phyloP scores from a whole-genome alignment of 2,797 vertebrate genomes.

The Euthynnus affinis region DNA sequence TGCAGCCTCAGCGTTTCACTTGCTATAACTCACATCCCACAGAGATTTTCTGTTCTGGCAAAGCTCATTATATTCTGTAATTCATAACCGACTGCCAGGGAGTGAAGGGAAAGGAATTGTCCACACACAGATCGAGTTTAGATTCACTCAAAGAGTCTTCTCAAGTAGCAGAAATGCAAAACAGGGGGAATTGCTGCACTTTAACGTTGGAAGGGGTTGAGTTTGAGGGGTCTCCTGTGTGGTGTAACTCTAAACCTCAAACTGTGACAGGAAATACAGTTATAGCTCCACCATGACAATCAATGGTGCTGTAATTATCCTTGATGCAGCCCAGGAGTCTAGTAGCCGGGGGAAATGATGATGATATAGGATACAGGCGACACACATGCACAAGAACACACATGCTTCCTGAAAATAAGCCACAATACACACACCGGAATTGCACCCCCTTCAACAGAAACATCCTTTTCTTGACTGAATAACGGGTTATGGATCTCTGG shows the following conservation, averaged over 20 bases:
- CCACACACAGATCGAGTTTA: conserved; percentile 47
- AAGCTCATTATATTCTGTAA: conserved; percentile 32
- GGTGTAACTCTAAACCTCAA: conserved; percentile 65
- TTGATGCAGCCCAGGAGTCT: conserved; percentile 58
- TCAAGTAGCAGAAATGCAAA: conserved; percentile 52
- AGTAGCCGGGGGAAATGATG: conserved; percentile 37
- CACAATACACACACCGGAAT: conserved; percentile 11
- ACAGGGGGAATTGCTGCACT: conserved; percentile 42
- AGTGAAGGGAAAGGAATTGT: conserved; percentile 36
- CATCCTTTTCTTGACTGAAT: conserved; percentile 40
- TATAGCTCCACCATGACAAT: conserved; percentile 68
- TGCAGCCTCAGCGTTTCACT: conserved; percentile 62
- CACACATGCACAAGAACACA: conserved; percentile 1
- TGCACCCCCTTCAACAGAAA: conserved; percentile 16
- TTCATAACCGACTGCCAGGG: conserved; percentile 26
- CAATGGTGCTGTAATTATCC: conserved; percentile 63
- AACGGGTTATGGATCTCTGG: conserved; percentile 48
- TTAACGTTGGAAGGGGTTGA: conserved; percentile 30
- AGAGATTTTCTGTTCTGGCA: conserved; percentile 55
- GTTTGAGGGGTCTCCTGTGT: conserved; percentile 44
- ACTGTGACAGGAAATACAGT: conserved; percentile 63
- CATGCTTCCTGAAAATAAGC: conserved; percentile 39
- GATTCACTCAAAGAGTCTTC: conserved; percentile 29
- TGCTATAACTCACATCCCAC: conserved; percentile 39
- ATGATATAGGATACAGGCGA: conserved; percentile 57